Base-by-base conservation (phyloP, 2,113 vertebrate genomes). In the Piaya cayana region DNA sequence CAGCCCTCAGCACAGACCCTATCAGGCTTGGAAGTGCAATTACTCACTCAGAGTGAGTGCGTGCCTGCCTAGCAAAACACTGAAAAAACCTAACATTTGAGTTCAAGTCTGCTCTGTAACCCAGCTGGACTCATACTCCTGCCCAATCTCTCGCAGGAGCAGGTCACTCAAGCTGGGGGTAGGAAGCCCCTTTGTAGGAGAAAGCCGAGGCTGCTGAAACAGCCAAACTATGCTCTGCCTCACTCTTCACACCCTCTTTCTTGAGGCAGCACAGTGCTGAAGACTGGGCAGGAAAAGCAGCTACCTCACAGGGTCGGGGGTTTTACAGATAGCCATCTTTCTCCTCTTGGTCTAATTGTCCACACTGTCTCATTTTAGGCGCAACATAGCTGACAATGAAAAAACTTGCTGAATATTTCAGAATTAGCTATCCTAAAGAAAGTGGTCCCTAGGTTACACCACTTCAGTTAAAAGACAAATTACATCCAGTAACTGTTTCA, bases 211-310 rank as follows among this genome's bases (percentile, higher is more conserved):
- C 39, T 71, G 17, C 34, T 67, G 42, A 49, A 65, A 69, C 1
- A 1, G 42, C 30, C 55, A 50, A 72, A 86, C 16, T 12, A 19
- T 0, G 2, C 30, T 68, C 42, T 91, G 25, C 11, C 25, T 56
- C 19, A 12, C 34, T 34, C 12, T 77, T 18, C 50, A 39, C 1
- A n/a, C 22, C 22, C 15, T 43, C 34, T 25, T 89, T 8, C 4
- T 58, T 9, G 3, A 59, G 72, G 53, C 39, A 39, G 19, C 3
- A 1, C 0, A 0, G 32, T 69, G 50, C 30, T 78, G 34, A 53
- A 16, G 5, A 39, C 27, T 72, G 13, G 23, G 45, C 53, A 82
- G 18, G 9, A 78, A 37, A 82, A 67, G 36, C n/a, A 62, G 22
- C 15, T 65, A 4, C 36, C 29, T 65, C 34, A 6, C 0, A 29